Base-by-base conservation (phyloP, 1,140 invertebrate species). In the Caenorhabditis remanei region DNA sequence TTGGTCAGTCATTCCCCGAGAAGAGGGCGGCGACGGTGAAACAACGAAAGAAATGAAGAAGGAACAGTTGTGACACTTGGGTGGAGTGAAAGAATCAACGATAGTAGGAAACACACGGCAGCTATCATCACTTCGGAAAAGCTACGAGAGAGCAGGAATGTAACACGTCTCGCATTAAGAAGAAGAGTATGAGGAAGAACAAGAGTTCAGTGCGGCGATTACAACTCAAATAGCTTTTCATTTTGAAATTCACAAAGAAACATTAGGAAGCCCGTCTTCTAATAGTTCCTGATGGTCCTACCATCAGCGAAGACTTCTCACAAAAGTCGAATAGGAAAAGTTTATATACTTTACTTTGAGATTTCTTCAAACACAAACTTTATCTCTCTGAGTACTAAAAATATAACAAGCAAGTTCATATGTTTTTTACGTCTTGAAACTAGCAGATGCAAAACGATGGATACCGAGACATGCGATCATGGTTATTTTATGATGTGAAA, bases 401-500 rank as follows among this genome's bases (percentile, higher is more conserved):
- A 11, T 58, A 14, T 58, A 14, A 24, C 24, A 63, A 11, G 24
- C 41, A n/a, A 43, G 65, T 71, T 43, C 71, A 79, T 79, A 79
- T 79, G 71, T 79, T 79, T 79, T 79, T 79, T 79, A 79, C 71
- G 46, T 79, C n/a, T 79, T 53, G 4, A 21, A 50, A 19, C 24
- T 32, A 32, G 41, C 13, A 46, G 65, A 71, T 71, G 65, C 71
- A 67, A 67, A 67, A 7, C 14, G 71, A 32, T 5, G n/a, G 71
- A 79, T 79, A 53, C 46, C 46, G 53, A 48, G 43, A 50, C 71
- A 79, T 79, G 71, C 71, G 71, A 79, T 79, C 71, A 79, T 79
- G 71, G 71, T 79, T 79, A 79, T 79, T 79, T 79, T 79, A 79
- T 79, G 71, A 79, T 79, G 71, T 79, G 71, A 79, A 79, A 79